Evolutionary conservation across 2,113 vertebrate genomes (phyloP), one percentile per base, ranked within the genome.

Genomic region (Halcyon malimbica): DNA sequence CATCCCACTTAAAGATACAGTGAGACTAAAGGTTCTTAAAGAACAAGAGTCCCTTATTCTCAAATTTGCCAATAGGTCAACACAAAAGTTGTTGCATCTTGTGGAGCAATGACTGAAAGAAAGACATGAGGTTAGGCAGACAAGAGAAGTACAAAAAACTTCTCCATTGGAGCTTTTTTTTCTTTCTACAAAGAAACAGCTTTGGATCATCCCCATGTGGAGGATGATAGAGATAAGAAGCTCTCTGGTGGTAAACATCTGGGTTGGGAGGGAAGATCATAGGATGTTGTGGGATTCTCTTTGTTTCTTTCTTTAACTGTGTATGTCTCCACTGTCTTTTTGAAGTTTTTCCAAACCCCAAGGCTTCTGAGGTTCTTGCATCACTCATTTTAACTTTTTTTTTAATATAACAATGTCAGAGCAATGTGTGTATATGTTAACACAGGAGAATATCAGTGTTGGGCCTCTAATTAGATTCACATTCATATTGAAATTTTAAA

Each of bases 291-390:
- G 92, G 93, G 93, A 86, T 96, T 93, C 68, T 93, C 62, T 95
- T 83, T 96, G 75, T 90, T 96, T 94, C 69, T 96, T 95, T 90
- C 86, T 90, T 90, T 88, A 50, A 77, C 63, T 89, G 53, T 87
- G 39, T 88, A 62, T 69, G 75, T 83, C 57, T 95, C 56, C 3
- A 5, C 42, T 81, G n/a, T 4, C 70, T 90, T 91, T 95, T 94
- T 97, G 94, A 96, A 93, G 96, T 67, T 76, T 65, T 94, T 96
- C 94, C 94, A 96, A 90, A 95, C 94, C 95, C 50, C 84, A 95
- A 74, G 85, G 85, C 90, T 88, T 94, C 68, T 95, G 90, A 92
- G 50, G 63, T 65, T 90, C 84, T 94, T 94, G 70, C 87, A 93
- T 91, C 90, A 88, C 37, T 83, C 75, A 90, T 80, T 87, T 92